These are phyloP conservation scores for Hydropsyche betteni DNA, from an alignment of 2,888 invertebrate genomes.

Conservation along the genomic window DNA sequence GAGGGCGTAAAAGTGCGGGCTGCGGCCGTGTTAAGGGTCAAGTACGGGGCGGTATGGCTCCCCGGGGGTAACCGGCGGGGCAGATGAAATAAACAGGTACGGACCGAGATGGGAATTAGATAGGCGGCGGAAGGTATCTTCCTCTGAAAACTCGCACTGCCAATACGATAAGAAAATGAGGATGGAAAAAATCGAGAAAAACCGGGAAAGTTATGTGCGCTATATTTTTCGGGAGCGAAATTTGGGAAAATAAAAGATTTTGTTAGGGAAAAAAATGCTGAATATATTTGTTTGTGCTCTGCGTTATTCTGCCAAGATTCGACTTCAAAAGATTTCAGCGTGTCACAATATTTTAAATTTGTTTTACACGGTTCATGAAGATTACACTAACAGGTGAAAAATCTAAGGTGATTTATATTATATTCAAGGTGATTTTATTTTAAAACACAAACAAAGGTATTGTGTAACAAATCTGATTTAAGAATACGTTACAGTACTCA, in stretches of 20 bases:
- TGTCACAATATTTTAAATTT: too few relatives aligned
- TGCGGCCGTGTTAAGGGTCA: constrained; percentile 38
- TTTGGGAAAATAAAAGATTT: neutral
- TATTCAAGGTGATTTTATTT: too few relatives aligned
- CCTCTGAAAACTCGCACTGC: constrained; percentile 25
- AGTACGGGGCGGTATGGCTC: constrained; percentile 37
- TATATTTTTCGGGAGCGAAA: constrained; percentile 6
- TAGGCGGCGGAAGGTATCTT: constrained; percentile 30
- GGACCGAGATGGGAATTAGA: constrained; percentile 41
- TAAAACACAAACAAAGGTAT: too few relatives aligned
- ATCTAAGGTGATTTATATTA: too few relatives aligned
- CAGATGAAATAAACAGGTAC: constrained; percentile 38
- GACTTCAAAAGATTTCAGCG: too few relatives aligned
- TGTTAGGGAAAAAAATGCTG: too few relatives aligned
- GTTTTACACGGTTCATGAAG: too few relatives aligned
- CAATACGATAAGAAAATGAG: constrained; percentile 33
- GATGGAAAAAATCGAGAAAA: constrained; percentile 8
- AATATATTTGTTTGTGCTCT: too few relatives aligned
- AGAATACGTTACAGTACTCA: too few relatives aligned
- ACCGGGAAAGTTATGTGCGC: constrained; percentile 1
- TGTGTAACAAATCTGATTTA: too few relatives aligned
- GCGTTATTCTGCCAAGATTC: too few relatives aligned
- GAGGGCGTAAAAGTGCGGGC: constrained; percentile 35
- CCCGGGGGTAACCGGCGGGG: constrained; percentile 25
- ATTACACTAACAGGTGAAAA: too few relatives aligned